Conservation (phyloP, 2,888 invertebrate species). For the Nipponacmea schrenckii region DNA sequence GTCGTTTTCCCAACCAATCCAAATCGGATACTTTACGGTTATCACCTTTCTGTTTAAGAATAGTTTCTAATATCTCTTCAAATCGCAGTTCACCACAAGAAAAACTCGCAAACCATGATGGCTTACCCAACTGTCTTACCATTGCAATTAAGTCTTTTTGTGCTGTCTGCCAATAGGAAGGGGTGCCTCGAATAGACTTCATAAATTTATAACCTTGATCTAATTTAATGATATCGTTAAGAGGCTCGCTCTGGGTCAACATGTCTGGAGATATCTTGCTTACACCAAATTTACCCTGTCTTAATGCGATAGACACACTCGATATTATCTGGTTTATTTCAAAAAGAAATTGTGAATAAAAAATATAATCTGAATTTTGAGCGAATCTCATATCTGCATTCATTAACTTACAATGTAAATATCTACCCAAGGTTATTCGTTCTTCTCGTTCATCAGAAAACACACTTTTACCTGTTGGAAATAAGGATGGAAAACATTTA, state of each 20-base stretch:
- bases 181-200: conserved; percentile 20
- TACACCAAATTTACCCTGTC: conserved; percentile 17
- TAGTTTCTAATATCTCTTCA: conserved; percentile 1
- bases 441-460: conserved; percentile 16
- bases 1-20: conserved; percentile 16
- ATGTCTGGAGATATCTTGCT: conserved; percentile 14
- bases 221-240: conserved; percentile 12
- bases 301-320: too few species aligned
- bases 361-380: conserved; percentile 21
- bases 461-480: conserved; percentile 19
- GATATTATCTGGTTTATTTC: conserved; percentile 23
- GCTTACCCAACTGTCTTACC: conserved; percentile 37
- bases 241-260: conserved; percentile 12
- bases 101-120: conserved; percentile 32
- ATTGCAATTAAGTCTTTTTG: conserved; percentile 32
- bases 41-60: conserved; percentile 16
- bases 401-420: conserved; percentile 20
- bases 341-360: conserved; percentile 25
- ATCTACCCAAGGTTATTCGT: conserved; percentile 13
- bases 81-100: conserved; percentile 33
- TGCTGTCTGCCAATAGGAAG: conserved; percentile 4
- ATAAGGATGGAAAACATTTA: conserved; percentile 24
- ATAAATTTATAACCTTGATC: conserved; percentile 24
- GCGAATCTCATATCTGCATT: conserved; percentile 22
- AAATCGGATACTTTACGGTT: conserved; percentile 11